phyloP scores from a whole-genome alignment of 2,797 vertebrate genomes.

The Chaunax sp. region DNA sequence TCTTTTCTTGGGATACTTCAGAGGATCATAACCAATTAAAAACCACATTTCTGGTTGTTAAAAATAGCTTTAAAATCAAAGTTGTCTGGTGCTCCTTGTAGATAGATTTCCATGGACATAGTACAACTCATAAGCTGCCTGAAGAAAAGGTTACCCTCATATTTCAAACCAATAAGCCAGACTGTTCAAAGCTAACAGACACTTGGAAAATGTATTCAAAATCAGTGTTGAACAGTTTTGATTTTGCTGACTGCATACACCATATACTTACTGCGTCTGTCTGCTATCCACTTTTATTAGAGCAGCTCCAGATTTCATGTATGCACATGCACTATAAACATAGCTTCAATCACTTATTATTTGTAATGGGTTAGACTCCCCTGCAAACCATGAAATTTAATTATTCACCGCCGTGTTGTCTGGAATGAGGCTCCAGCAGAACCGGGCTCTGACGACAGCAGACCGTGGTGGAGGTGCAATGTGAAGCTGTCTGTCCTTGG shows the following conservation, averaged over 20 bases:
- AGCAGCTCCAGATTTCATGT: neutral
- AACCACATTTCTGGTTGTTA: too few species aligned
- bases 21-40: too few species aligned
- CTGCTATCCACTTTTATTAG: neutral
- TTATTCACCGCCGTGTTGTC: constrained; percentile 45
- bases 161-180: too few species aligned
- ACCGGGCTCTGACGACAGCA: neutral
- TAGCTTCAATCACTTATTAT: constrained; percentile 36
- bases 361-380: constrained; percentile 31
- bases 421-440: constrained; percentile 24
- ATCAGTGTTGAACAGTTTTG: too few species aligned
- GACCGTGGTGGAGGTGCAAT: constrained; percentile 5
- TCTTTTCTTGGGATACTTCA: neutral
- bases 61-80: neutral
- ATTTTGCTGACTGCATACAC: too few species aligned
- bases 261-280: too few species aligned
- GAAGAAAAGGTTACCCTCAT: too few species aligned
- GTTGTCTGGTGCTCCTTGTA: neutral
- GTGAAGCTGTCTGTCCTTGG: constrained; percentile 10
- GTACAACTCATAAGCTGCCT: too few species aligned
- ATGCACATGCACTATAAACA: neutral
- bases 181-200: too few species aligned
- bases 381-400: constrained; percentile 32
- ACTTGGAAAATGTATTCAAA: too few species aligned
- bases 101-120: too few species aligned